Evolutionary conservation across 2,113 vertebrate genomes (phyloP).

Genomic region (Vicugna pacos): DNA sequence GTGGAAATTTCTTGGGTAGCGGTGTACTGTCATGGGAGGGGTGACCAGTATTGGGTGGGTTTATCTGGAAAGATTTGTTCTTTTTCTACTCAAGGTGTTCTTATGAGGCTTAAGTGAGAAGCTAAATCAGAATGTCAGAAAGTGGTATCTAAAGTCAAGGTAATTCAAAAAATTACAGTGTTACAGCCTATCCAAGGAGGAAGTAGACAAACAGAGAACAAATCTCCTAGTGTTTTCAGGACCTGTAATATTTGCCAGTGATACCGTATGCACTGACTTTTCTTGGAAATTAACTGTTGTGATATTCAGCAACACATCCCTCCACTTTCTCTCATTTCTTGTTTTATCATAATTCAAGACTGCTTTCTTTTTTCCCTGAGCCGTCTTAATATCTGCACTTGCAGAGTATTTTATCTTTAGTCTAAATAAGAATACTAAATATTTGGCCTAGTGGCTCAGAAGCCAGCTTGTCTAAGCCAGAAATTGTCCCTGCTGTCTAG

Average conservation of each 20-base stretch:
- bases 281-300: neutral
- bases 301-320: neutral
- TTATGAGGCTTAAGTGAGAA: conserved; percentile 3
- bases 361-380: neutral
- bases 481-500: conserved; percentile 57
- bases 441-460: conserved; percentile 63
- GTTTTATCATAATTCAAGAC: neutral
- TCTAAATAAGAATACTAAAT: conserved; percentile 69
- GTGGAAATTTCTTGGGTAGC: neutral
- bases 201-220: neutral
- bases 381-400: conserved; percentile 19
- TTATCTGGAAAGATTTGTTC: conserved; percentile 5
- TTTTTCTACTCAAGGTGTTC: neutral
- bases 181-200: neutral
- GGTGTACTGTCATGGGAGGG: neutral
- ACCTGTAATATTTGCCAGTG: neutral
- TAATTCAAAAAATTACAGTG: neutral
- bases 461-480: conserved; percentile 38
- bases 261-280: neutral
- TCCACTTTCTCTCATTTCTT: conserved; percentile 49
- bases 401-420: conserved; percentile 58
- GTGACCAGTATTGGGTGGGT: neutral
- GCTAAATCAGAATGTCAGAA: conserved; percentile 4
- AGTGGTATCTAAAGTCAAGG: neutral
- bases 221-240: neutral